Evolutionary conservation across 2,888 invertebrate species (phyloP), one percentile per base, ranked within the genome.

Genomic region (Morpho helenor): DNA sequence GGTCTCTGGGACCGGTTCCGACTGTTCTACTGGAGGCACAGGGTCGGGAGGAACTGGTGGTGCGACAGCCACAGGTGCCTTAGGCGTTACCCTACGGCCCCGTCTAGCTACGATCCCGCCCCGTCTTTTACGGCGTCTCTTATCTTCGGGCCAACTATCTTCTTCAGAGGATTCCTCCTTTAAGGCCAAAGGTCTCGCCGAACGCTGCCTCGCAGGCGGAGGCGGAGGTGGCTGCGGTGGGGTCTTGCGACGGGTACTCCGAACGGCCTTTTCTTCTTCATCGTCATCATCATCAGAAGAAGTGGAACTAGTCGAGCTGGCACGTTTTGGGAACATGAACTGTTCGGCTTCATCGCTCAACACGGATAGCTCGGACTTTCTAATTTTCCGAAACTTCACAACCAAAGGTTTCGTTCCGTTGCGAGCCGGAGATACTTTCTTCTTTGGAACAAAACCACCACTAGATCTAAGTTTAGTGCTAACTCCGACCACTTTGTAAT

Each of bases 261-360:
- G 56, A 8, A 67, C 65, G 1, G 56, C 76, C 9, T 75, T 74
- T 64, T 92, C 92, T 0, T 93, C 67, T 22, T 67, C n/a, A n/a
- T n/a, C 77, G 9, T 76, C 73, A 64, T 92, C 92, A 0, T 93
- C 93, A 62, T 93, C 93, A 5, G 92, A 92, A 0, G 91, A 90
- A 8, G 91, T 90, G 23, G 92, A 92, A 58, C 87, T 89, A 1
- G 84, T 78, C 0, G 91, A 88, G 59, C 93, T 93, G 16, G 94
- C 93, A 46, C 93, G 91, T 67, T 93, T 94, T 0, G 96, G 95
- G 74, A 97, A 97, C 93, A 97, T 94, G 75, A 97, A 97, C 68
- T 95, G 96, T 71, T 96, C 96, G 0, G 97, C 97, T 77, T 97
- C 96, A 68, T 96, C 95, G 72, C 96, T 96, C 51, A 97, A 80